Base-by-base conservation (phyloP, 2,888 invertebrate genomes). In the Drosophila formosana region DNA sequence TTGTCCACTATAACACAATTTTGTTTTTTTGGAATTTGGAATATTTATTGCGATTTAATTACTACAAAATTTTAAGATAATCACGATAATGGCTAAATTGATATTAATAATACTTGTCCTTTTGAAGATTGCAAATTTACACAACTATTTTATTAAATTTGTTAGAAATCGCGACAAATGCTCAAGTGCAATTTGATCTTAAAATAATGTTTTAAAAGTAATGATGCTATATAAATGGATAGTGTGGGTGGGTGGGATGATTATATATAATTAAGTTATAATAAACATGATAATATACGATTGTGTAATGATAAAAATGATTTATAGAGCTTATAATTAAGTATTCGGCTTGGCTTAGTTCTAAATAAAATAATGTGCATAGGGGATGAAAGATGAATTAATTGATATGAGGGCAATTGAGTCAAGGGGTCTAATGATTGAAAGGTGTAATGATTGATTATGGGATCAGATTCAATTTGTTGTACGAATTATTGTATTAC, bases 371-470 rank as follows among this genome's bases (percentile, higher is more conserved):
- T 37, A 18, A 18, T n/a, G n/a, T 37, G 37, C n/a, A n/a, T 34
- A 34, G 34, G 11, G 34, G 11, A 11, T 37, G 37, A 37, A n/a
- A 37, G 37, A 37, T 37, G 37, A 37, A 37, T 37, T 37, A n/a
- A 11, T n/a, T 37, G 37, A 32, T 32, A 7, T 30, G 6, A 30
- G 5, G 4, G 5, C 30, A 30, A 30, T 30, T 18, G 18, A 18
- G 18, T 30, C 7, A 9, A 32, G 8, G 37, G 5, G 11, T 4
- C 37, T 18, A 5, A n/a, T n/a, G 11, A 37, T 37, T 37, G 37
- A 37, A 37, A 37, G n/a, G 37, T 37, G 37, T 11, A 26, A 51
- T 51, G 8, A 43, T 43, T 53, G 11, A 53, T 37, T 11, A n/a
- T 18, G 18, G 37, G 4, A n/a, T 11, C 4, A 34, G 9, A 11